Evolutionary conservation across 1,140 invertebrate species (phyloP), one percentile per base, ranked within the genome.

Genomic region (Bradynema listronoti): DNA sequence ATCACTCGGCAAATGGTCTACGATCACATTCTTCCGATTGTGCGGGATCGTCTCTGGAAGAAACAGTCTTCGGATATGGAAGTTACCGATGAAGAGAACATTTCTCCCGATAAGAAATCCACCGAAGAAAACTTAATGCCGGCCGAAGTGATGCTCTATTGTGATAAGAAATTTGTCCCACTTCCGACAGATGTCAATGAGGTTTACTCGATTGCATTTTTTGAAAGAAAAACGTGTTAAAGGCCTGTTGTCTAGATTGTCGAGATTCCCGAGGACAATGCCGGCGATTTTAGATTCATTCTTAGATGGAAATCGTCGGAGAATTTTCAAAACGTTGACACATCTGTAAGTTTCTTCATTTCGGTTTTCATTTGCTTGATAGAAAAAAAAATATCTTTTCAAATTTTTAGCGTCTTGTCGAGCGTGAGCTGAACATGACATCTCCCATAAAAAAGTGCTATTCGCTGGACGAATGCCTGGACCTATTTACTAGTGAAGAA

Each of bases 401-500:
- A 22, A 9, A 25, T 41, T 33, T 67, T 68, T n/a, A 69, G 65
- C 22, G 41, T 9, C 11, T 69, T 14, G 67, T 56, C 4, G 62
- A 68, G n/a, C 61, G 46, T 42, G 63, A 62, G 29, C 58, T 55
- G 57, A 78, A 56, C 53, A 66, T 65, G 42, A 51, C 36, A 24
- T 56, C 58, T 1, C 59, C 61, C 25, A 33, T 56, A 19, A 66
- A 78, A 64, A 59, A 71, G 61, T n/a, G 65, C n/a, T 66, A 67
- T 33, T 50, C 65, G 58, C 50, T 78, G 5, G 34, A 59, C 14
- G 75, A 77, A 19, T 79, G 78, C 42, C 39, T 77, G 22, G 60
- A 78, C 11, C 30, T 75, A 9, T 77, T 73, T 58, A 78, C 71
- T 2, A 70, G 30, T 14, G 36, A 55, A 34, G 75, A 77, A 41